A percentile compares a stretch with the other conserved stretches of the same genome.
Evolutionary conservation across 37 sponge, comb jelly and placozoan species (phyloP).

Genomic region (Tethya wilhelma): DNA sequence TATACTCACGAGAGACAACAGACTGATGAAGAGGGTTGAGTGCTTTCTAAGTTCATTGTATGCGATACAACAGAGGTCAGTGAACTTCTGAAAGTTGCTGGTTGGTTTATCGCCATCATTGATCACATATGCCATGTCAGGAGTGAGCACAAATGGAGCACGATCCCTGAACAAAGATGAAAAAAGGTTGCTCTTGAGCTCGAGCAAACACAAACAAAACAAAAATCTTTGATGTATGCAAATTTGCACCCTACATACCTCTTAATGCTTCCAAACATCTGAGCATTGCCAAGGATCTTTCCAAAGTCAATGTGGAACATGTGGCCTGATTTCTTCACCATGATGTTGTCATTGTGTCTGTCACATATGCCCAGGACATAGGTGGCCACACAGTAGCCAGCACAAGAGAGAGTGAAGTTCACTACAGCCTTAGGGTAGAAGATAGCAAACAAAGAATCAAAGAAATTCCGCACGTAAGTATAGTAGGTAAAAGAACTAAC

Average conservation of each 20-base stretch:
- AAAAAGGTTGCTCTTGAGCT: background rate
- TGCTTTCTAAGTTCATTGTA: conserved; percentile 85
- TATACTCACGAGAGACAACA: conserved; percentile 75
- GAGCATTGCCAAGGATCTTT: conserved; percentile 89
- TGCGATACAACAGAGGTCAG: conserved; percentile 85
- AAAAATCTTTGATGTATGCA: too few species aligned
- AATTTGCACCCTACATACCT: too few species aligned
- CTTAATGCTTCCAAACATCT: conserved; percentile 91
- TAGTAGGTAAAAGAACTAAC: too few species aligned
- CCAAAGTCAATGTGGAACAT: conserved; percentile 96
- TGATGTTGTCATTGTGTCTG: conserved; percentile 95
- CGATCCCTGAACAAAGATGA: conserved; percentile 84
- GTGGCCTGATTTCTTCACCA: conserved; percentile 85
- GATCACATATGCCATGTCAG: conserved; percentile 96
- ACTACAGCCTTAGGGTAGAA: conserved; percentile 66
- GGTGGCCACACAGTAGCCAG: conserved; percentile 95
- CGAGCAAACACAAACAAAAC: background rate
- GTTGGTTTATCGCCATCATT: conserved; percentile 82
- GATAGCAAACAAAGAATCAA: background rate
- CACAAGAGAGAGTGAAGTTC: conserved; percentile 90
- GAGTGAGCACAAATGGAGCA: conserved; percentile 91
- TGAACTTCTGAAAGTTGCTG: conserved; percentile 80
- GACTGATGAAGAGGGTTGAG: conserved; percentile 67
- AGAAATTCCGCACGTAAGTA: too few species aligned
- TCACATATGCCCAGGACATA: conserved; percentile 93